phyloP scores from a whole-genome alignment of 2,888 invertebrate species.

The Dioctria linearis region DNA sequence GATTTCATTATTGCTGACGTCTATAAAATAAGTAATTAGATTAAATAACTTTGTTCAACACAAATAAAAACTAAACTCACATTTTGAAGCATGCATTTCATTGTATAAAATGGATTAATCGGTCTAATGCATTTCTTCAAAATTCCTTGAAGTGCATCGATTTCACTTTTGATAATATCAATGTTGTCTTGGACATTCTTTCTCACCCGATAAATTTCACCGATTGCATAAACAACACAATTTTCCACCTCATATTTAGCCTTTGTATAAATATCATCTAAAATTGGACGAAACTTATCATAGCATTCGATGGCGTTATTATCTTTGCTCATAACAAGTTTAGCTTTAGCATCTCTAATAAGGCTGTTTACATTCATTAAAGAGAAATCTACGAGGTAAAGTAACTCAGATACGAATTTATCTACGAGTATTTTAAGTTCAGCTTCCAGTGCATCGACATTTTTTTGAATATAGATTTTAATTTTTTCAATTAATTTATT shows the following conservation, averaged over 20 bases:
- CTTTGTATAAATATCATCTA: constrained; percentile 17
- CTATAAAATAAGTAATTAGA: neutral
- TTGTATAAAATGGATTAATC: constrained; percentile 15
- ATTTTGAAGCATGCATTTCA: constrained; percentile 23
- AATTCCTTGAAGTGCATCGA: constrained; percentile 16
- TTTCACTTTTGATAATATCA: constrained; percentile 27
- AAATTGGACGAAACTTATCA: constrained; percentile 31
- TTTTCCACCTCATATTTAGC: constrained; percentile 23
- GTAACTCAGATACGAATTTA: neutral
- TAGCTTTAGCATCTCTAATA: neutral
- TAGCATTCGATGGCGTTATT: constrained; percentile 26
- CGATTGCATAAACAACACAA: constrained; percentile 10
- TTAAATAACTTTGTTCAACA: neutral
- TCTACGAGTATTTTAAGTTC: constrained; percentile 8
- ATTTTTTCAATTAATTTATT: constrained; percentile 14
- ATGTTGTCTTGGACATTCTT: constrained; percentile 28
- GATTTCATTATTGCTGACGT: neutral
- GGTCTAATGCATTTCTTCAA: constrained; percentile 25
- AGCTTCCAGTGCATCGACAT: neutral
- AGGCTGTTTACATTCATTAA: neutral
- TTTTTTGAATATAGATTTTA: constrained; percentile 6
- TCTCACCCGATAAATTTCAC: constrained; percentile 21
- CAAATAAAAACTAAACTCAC: neutral
- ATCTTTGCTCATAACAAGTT: neutral
- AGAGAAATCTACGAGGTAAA: neutral